Conservation (phyloP, 2,113 vertebrate genomes). For the Anoplopoma fimbria region DNA sequence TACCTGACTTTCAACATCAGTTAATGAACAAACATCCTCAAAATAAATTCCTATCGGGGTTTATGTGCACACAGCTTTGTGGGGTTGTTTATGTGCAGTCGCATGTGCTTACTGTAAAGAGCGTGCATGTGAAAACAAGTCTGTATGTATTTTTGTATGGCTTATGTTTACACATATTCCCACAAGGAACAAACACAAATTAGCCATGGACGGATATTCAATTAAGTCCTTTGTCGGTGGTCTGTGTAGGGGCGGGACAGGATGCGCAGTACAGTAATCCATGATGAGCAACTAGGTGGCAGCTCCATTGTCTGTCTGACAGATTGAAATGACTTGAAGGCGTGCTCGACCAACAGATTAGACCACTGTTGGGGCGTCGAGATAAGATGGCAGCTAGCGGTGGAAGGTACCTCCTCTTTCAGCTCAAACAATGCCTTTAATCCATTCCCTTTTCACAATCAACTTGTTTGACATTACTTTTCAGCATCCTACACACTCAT, state of each 20-base stretch:
- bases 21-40: conserved; percentile 52
- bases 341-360: conserved; percentile 85
- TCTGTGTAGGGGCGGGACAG: conserved; percentile 78
- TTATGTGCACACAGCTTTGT: conserved; percentile 4
- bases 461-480: conserved; percentile 82
- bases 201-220: conserved; percentile 82
- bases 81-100: conserved; percentile 25
- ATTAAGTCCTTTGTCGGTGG: conserved; percentile 82
- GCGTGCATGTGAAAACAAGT: conserved; percentile 35
- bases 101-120: conserved; percentile 27
- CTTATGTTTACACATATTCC: conserved; percentile 58
- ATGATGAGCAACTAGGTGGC: conserved; percentile 82
- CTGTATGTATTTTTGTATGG: conserved; percentile 40
- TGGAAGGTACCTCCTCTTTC: conserved; percentile 74
- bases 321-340: conserved; percentile 84
- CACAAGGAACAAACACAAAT: conserved; percentile 74
- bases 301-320: conserved; percentile 83
- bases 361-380: conserved; percentile 77
- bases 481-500: conserved; percentile 77
- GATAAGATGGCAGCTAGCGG: conserved; percentile 80
- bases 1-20: conserved; percentile 70
- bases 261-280: conserved; percentile 83
- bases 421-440: conserved; percentile 84
- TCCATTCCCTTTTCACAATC: conserved; percentile 79
- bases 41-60: conserved; percentile 51